These are phyloP conservation scores for Sialia sialis DNA, from an alignment of 2,113 vertebrate species.

Conservation along the genomic window DNA sequence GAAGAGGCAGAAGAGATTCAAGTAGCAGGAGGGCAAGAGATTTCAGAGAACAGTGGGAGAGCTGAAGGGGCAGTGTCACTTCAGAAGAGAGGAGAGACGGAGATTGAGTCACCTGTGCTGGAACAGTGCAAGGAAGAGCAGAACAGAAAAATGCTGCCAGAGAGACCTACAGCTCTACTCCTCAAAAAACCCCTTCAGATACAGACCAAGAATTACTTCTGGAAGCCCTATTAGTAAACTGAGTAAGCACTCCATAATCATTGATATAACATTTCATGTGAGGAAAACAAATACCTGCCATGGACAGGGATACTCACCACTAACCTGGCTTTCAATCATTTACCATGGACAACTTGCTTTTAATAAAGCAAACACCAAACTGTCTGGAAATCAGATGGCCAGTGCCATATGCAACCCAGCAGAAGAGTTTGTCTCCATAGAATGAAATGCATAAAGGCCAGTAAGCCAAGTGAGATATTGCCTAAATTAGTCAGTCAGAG, in stretches of 20 bases:
- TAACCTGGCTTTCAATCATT: neutral
- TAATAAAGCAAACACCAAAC: neutral
- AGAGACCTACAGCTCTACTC: neutral
- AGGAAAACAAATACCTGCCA: neutral
- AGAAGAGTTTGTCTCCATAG: neutral
- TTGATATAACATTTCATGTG: neutral
- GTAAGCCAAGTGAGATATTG: neutral
- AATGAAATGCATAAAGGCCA: neutral
- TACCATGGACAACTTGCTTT: neutral
- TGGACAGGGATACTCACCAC: neutral
- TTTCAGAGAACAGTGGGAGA: neutral
- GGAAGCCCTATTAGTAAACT: neutral
- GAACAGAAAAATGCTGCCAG: neutral
- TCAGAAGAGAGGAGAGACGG: neutral
- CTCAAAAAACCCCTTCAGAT: neutral
- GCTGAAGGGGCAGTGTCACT: fast-evolving
- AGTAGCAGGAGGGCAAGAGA: fast-evolving
- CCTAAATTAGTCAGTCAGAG: neutral
- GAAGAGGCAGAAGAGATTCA: neutral
- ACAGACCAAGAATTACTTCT: neutral
- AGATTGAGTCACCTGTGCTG: neutral
- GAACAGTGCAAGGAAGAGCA: neutral
- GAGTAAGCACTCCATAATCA: neutral
- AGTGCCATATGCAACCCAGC: neutral
- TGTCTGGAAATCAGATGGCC: neutral